Evolutionary conservation across 2,797 vertebrate genomes (phyloP).

Genomic region (Alfaro cultratus): DNA sequence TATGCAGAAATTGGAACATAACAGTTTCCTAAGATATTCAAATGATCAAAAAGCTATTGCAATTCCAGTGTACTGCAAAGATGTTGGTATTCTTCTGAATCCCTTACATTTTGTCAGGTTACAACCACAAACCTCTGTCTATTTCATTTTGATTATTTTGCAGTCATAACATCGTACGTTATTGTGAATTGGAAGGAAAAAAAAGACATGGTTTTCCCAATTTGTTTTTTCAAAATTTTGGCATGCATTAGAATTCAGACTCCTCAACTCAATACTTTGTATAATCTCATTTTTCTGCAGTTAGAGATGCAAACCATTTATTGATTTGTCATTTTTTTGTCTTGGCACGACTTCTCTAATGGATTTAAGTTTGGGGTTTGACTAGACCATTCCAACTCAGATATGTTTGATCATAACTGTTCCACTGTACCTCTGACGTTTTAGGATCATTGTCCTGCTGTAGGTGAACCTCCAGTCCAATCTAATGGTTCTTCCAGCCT

Average conservation of each 20-base stretch:
- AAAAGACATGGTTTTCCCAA: too few species aligned
- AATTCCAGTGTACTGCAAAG: background rate
- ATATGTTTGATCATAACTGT: background rate
- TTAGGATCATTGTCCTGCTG: background rate
- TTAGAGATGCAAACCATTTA: background rate
- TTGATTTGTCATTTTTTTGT: background rate
- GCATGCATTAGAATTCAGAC: background rate
- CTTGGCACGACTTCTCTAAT: background rate
- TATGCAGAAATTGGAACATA: constrained; percentile 25
- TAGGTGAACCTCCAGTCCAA: background rate
- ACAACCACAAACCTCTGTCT: background rate
- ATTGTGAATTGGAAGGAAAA: background rate
- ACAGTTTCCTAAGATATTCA: constrained; percentile 24
- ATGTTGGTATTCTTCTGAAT: background rate
- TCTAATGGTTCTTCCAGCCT: background rate
- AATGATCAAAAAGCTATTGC: constrained; percentile 31
- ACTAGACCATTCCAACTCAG: background rate
- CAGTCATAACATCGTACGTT: background rate
- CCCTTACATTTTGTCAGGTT: background rate
- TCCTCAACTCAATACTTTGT: background rate
- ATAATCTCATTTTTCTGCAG: background rate
- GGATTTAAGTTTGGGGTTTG: background rate
- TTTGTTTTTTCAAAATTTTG: background rate
- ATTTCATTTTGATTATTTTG: background rate
- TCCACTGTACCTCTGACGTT: background rate